Percentiles rank a stretch among this genome's conserved stretches.
Evolutionary conservation across 2,888 invertebrate species (phyloP).

Genomic region (Gari tellinella): DNA sequence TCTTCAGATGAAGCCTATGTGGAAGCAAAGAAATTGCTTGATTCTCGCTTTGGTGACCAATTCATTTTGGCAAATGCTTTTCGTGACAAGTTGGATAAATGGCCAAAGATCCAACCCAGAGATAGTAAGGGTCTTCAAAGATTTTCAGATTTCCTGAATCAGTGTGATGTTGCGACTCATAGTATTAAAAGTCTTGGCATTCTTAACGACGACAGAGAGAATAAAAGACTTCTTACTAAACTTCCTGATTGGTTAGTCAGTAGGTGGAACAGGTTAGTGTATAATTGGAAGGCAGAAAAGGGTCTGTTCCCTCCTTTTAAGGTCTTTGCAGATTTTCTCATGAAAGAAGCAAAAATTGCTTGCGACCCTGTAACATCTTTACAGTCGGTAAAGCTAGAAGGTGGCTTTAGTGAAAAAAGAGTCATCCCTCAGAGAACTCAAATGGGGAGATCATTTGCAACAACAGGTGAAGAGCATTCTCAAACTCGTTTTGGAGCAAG

Average conservation of each 20-base stretch:
- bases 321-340: constrained; percentile 36
- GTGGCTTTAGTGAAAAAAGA: too few species aligned
- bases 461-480: not conserved
- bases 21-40: too few species aligned
- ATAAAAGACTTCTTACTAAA: constrained; percentile 40
- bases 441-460: not conserved
- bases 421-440: too few species aligned
- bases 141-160: constrained; percentile 36
- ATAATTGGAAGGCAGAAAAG: constrained; percentile 13
- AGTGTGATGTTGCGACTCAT: constrained; percentile 30
- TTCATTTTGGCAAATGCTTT: too few species aligned
- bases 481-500: not conserved
- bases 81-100: constrained; percentile 34
- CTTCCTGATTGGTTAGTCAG: constrained; percentile 40
- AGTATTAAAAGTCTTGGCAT: constrained; percentile 11
- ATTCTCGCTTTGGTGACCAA: too few species aligned
- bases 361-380: constrained; percentile 56
- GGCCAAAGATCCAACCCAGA: constrained; percentile 35
- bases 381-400: constrained; percentile 12
- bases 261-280: constrained; percentile 32
- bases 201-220: constrained; percentile 45
- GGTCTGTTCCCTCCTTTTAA: constrained; percentile 32
- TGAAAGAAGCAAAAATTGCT: constrained; percentile 43
- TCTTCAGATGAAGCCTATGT: not conserved
- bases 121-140: constrained; percentile 23